Evolutionary conservation across 2,888 invertebrate species (phyloP), one percentile per base, ranked within the genome.

Genomic region (Tuberolachnus salignus): DNA sequence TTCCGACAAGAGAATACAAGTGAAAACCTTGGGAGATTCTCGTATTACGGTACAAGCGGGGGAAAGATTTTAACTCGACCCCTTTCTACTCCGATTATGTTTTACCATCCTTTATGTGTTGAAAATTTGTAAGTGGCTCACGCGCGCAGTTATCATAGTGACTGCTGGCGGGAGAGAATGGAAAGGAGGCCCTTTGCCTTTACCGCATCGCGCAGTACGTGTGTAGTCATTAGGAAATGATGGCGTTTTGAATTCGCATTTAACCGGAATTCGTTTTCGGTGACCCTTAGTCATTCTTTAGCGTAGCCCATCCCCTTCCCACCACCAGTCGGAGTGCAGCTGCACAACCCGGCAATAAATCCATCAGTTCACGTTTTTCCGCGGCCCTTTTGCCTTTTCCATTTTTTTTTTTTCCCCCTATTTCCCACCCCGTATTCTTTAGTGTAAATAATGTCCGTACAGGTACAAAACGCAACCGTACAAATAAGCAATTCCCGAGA

Each of bases 71-170:
- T 44, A 55, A 67, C 23, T 57, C 67, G 42, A 78, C 19, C 59
- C 59, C 2, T 78, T 69, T 69, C 51, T 51, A 61, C 34, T 34
- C 26, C 16, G 78, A 67, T 78, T 78, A 67, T 51, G 42, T 51
- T 55, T 51, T 26, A 4, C 78, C 51, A 42, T 64, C 63, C 63
- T 69, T 69, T 78, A 59, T 23, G 51, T 69, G 34, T 34, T 3
- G 14, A 49, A 69, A 78, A 78, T 78, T 78, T 59, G 69, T 78
- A 78, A 78, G 78, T 78, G 67, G 78, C 75, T 75, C 78, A 78
- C 78, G 78, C 78, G 51, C 78, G 51, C 59, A 69, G 59, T 61
- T 67, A 69, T 75, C 59, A 57, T 75, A 23, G 73, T 42, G 42
- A 53, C 63, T 3, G 13, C 19, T 16, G 19, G 49, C 14, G 49